Conservation (phyloP, 2,888 invertebrate genomes). For the Boloria euphrosyne region DNA sequence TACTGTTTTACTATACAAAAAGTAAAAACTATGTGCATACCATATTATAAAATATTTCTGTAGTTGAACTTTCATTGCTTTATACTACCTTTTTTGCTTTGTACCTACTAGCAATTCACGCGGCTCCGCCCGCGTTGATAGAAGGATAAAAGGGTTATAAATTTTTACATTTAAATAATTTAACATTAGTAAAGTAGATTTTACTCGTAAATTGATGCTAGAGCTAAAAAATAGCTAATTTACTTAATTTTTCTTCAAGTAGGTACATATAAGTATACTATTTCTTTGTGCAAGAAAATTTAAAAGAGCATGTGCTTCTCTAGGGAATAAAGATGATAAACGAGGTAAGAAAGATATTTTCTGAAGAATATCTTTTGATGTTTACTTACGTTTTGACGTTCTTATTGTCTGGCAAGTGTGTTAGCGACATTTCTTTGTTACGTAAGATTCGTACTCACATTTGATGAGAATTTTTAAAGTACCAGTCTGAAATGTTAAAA, state of each 20-base stretch:
- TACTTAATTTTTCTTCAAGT: too few relatives aligned
- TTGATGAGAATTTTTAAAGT: background rate
- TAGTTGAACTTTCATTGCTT: constrained; percentile 1
- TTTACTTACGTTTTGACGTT: background rate
- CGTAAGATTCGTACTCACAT: background rate
- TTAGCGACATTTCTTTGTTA: constrained; percentile 2
- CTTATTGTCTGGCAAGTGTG: background rate
- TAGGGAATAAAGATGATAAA: constrained; percentile 12
- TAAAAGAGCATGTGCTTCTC: constrained; percentile 1
- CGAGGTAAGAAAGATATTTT: background rate
- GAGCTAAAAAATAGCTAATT: too few relatives aligned
- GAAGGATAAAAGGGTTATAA: too few relatives aligned
- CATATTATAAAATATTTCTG: background rate
- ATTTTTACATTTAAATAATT: too few relatives aligned
- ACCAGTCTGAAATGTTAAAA: background rate
- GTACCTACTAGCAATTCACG: too few relatives aligned
- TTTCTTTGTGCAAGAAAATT: background rate
- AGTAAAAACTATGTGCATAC: constrained; percentile 4
- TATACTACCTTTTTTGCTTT: background rate
- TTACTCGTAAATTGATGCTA: too few relatives aligned
- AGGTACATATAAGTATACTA: too few relatives aligned
- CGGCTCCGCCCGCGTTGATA: too few relatives aligned
- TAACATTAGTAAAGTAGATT: too few relatives aligned
- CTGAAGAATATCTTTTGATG: background rate
- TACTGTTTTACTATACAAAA: constrained; percentile 2